phyloP scores from a whole-genome alignment of 2,888 invertebrate genomes.

The Coenonympha glycerion region DNA sequence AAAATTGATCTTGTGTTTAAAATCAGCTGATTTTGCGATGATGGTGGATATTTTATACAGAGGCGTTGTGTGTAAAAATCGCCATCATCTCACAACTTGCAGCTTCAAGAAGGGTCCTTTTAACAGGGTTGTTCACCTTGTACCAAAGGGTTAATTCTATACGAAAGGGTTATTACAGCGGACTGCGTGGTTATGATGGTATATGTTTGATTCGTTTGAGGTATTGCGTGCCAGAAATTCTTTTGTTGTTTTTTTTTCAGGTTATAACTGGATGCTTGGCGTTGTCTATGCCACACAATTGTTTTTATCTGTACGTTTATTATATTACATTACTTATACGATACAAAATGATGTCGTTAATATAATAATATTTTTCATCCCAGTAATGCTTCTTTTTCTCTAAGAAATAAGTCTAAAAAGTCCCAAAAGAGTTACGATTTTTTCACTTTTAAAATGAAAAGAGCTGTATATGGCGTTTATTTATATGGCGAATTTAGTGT shows the following conservation, averaged over 20 bases:
- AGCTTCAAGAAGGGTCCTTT: slow-evolving; percentile 51
- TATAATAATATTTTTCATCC: too few species aligned
- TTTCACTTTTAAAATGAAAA: too few species aligned
- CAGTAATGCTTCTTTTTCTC: too few species aligned
- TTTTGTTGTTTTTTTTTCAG: slow-evolving; percentile 53
- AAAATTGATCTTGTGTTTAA: too few species aligned
- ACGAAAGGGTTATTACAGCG: slow-evolving; percentile 58
- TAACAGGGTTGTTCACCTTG: slow-evolving; percentile 72
- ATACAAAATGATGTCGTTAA: too few species aligned
- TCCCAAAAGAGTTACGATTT: too few species aligned
- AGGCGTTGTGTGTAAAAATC: slow-evolving; percentile 29
- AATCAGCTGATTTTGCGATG: too few species aligned
- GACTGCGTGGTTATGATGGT: slow-evolving; percentile 51
- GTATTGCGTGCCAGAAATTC: slow-evolving; percentile 55
- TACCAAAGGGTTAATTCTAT: slow-evolving; percentile 71
- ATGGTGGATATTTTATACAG: too few species aligned
- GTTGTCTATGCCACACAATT: slow-evolving; percentile 41
- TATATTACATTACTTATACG: too few species aligned
- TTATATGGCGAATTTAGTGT: too few species aligned
- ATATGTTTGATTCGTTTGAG: slow-evolving; percentile 41
- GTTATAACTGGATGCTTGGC: slow-evolving; percentile 44
- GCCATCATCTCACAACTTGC: slow-evolving; percentile 35
- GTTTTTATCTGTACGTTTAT: slow-evolving; percentile 29
- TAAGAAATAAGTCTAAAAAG: too few species aligned
- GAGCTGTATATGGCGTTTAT: too few species aligned